These are phyloP conservation scores for Tympanoctomys barrerae DNA, from an alignment of 2,797 vertebrate species.

Conservation along the genomic window DNA sequence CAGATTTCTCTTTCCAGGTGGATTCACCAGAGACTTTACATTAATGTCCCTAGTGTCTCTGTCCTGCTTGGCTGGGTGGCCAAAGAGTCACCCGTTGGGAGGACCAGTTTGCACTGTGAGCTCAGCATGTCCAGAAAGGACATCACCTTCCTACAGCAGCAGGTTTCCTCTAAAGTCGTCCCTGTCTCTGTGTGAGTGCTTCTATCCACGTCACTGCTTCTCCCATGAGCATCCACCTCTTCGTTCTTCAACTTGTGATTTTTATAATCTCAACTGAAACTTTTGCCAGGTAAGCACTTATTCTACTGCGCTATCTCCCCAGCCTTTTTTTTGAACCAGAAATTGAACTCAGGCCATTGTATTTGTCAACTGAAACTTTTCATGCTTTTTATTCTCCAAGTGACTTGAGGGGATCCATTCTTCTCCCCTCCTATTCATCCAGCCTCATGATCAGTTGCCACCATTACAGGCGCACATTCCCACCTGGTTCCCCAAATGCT, in stretches of 20 bases:
- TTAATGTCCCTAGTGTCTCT: neutral
- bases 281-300: neutral
- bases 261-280: neutral
- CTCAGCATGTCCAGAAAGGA: neutral
- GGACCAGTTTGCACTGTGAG: neutral
- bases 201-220: neutral
- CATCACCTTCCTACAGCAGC: neutral
- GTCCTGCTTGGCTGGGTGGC: neutral
- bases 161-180: neutral
- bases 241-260: neutral
- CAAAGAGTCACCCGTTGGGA: neutral
- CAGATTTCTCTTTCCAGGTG: neutral
- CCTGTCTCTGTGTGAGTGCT: neutral
- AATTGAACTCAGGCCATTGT: too few relatives aligned
- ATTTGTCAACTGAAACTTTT: neutral
- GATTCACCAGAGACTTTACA: neutral
- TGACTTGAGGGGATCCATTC: neutral
- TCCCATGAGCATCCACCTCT: neutral
- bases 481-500: neutral
- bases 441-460: neutral
- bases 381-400: neutral
- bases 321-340: too few relatives aligned
- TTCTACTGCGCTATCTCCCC: too few relatives aligned
- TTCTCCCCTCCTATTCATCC: neutral
- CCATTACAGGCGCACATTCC: neutral